Percentiles rank a stretch among this genome's conserved stretches.
These are phyloP conservation scores for Trialeurodes vaporariorum DNA, from an alignment of 1,140 invertebrate genomes.

Conservation along the genomic window DNA sequence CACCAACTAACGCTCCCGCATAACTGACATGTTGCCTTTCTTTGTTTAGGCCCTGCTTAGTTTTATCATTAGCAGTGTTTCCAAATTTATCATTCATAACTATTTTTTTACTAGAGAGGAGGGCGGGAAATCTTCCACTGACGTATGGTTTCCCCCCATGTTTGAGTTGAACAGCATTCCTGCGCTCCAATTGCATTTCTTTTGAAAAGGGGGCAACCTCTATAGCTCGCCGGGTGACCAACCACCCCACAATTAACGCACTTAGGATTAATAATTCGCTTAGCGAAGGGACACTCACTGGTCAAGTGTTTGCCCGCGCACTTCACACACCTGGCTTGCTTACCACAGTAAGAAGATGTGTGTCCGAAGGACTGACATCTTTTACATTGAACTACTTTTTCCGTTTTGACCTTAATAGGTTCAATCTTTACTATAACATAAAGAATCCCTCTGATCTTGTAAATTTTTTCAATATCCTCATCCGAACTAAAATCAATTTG, in stretches of 20 bases:
- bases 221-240: neutral
- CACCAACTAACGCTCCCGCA: neutral
- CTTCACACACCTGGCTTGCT: neutral
- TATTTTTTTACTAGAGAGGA: too few species aligned
- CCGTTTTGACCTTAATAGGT: neutral
- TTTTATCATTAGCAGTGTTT: neutral
- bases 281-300: neutral
- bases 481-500: neutral
- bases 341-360: neutral
- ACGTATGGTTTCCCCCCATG: neutral
- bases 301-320: neutral
- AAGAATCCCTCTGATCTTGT: neutral
- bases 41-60: neutral
- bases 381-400: neutral
- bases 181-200: neutral
- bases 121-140: neutral
- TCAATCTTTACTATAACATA: neutral
- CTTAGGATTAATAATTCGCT: neutral
- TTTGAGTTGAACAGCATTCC: neutral
- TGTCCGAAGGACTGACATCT: neutral
- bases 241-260: neutral
- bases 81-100: neutral
- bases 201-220: neutral
- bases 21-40: neutral
- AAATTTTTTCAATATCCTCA: neutral